Conservation (phyloP, 2,888 invertebrate genomes). For the Lordiphosa fenestrarum region DNA sequence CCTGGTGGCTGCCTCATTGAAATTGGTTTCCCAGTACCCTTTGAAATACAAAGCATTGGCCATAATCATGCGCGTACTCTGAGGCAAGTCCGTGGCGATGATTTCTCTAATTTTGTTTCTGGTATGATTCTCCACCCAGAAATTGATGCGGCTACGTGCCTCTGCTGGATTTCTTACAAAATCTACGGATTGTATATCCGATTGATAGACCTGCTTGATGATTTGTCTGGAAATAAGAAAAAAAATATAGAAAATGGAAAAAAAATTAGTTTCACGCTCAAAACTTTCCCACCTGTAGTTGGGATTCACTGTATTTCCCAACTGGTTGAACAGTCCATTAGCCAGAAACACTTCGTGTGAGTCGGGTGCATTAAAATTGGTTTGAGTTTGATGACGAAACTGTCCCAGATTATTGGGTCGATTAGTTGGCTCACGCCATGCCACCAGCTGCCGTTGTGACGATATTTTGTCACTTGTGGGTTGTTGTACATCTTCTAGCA, state of each 20-base stretch:
- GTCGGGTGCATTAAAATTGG: too few relatives aligned
- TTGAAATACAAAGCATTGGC: constrained; percentile 85
- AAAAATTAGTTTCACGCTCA: too few relatives aligned
- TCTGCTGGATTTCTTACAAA: constrained; percentile 78
- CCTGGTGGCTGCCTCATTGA: constrained; percentile 81
- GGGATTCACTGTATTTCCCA: constrained; percentile 81
- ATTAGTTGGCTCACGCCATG: constrained; percentile 60
- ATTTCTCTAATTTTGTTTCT: constrained; percentile 83
- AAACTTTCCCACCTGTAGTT: constrained; percentile 80
- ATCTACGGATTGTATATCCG: constrained; percentile 82
- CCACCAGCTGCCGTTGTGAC: constrained; percentile 38
- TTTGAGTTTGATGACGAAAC: too few relatives aligned
- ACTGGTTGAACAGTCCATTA: constrained; percentile 83
- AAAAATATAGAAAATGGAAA: too few relatives aligned
- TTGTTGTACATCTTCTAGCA: constrained; percentile 74
- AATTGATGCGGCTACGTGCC: constrained; percentile 82
- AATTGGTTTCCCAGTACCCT: constrained; percentile 84
- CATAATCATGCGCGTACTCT: constrained; percentile 83
- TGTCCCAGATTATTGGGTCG: constrained; percentile 25
- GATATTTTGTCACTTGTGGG: constrained; percentile 36
- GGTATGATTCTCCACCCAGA: constrained; percentile 83
- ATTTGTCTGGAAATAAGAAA: constrained; percentile 70
- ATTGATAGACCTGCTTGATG: constrained; percentile 81
- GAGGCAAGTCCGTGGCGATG: constrained; percentile 80
- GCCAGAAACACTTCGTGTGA: constrained; percentile 79